Evolutionary conservation across 2,797 vertebrate species (phyloP).

Genomic region (Chrosomus eos): DNA sequence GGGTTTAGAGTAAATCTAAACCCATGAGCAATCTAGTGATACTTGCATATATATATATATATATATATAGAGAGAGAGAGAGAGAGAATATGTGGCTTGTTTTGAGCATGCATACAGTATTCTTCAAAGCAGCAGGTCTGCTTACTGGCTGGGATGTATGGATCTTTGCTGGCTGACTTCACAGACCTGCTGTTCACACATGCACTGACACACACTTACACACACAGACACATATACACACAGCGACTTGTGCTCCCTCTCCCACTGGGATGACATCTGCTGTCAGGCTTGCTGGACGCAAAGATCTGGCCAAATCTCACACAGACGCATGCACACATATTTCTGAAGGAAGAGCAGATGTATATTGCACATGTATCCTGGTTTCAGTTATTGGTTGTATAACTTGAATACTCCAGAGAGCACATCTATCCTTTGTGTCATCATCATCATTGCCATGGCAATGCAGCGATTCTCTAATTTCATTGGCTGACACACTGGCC

Average conservation of each 20-base stretch:
- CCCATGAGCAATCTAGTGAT: background rate
- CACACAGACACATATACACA: constrained; percentile 64
- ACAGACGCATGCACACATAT: constrained; percentile 25
- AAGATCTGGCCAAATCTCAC: constrained; percentile 40
- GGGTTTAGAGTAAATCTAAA: background rate
- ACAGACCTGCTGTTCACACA: constrained; percentile 44
- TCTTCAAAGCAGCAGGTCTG: constrained; percentile 26
- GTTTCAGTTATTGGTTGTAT: constrained; percentile 10
- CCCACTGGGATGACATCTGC: constrained; percentile 84
- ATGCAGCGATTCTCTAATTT: constrained; percentile 28
- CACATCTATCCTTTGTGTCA: constrained; percentile 29
- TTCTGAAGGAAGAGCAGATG: constrained; percentile 26
- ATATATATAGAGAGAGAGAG: background rate
- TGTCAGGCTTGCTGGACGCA: constrained; percentile 66
- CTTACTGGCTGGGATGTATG: constrained; percentile 46
- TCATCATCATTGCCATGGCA: constrained; percentile 32
- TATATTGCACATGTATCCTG: constrained; percentile 12
- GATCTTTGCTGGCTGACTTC: constrained; percentile 40
- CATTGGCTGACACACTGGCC: constrained; percentile 11
- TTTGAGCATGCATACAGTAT: constrained; percentile 25
- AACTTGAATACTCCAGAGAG: constrained; percentile 13
- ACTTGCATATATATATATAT: background rate
- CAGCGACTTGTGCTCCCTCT: constrained; percentile 69
- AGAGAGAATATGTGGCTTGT: background rate
- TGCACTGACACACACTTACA: constrained; percentile 49